phyloP scores from a whole-genome alignment of 2,888 invertebrate genomes.

The Meandrusa payeni region DNA sequence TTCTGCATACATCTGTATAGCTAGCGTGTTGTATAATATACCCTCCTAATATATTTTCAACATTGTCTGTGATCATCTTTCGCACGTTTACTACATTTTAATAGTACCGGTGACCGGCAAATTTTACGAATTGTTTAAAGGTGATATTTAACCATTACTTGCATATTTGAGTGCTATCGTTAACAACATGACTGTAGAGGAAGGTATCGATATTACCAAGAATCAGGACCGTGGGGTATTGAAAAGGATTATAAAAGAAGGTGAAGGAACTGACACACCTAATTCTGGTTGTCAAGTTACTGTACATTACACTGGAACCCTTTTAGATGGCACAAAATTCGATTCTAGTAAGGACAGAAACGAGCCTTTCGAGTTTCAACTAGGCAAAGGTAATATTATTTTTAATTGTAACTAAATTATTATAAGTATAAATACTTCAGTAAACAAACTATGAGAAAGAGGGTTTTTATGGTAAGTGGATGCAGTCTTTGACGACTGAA shows the following conservation, averaged over 20 bases:
- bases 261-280: conserved; percentile 87
- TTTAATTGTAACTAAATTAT: no score
- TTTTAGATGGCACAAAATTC: conserved; percentile 93
- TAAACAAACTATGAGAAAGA: no score
- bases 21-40: no score
- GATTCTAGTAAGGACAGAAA: conserved; percentile 94
- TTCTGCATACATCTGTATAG: no score
- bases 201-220: conserved; percentile 67
- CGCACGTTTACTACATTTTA: no score
- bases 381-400: conserved; percentile 89
- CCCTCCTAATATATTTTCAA: no score
- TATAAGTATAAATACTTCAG: no score
- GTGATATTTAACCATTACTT: no score
- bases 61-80: no score
- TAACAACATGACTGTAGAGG: conserved; percentile 60
- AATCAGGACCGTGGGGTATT: conserved; percentile 86
- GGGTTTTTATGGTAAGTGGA: no score
- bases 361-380: conserved; percentile 91
- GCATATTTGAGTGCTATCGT: not conserved
- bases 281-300: conserved; percentile 83
- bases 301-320: conserved; percentile 95
- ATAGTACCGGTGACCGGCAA: conserved; percentile 3
- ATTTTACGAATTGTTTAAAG: not conserved
- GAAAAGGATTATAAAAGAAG: conserved; percentile 88
- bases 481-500: no score